These are phyloP conservation scores for Microtus ochrogaster DNA, from an alignment of 2,113 vertebrate species.

Conservation along the genomic window DNA sequence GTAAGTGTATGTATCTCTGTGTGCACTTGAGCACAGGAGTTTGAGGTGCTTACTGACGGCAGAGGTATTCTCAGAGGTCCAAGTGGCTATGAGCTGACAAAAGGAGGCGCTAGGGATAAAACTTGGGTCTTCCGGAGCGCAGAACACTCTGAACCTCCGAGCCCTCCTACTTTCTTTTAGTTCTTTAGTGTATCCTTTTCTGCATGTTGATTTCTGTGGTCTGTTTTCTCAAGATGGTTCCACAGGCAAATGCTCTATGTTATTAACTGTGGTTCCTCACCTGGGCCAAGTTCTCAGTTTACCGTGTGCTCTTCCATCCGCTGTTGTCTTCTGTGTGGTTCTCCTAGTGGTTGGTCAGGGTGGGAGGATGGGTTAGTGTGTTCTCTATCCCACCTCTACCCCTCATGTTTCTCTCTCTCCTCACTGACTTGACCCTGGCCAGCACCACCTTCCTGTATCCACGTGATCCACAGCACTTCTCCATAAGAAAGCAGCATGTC, in stretches of 20 bases:
- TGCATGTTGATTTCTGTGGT: not conserved
- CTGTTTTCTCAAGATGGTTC: not conserved
- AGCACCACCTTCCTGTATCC: fast-evolving
- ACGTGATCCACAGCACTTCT: not conserved
- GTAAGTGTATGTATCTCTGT: not conserved
- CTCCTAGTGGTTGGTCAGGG: not conserved
- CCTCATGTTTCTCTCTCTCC: not conserved
- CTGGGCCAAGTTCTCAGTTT: not conserved
- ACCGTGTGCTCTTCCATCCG: too few species aligned
- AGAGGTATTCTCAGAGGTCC: not conserved
- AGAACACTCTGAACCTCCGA: not conserved
- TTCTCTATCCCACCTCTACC: fast-evolving
- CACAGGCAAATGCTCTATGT: fast-evolving
- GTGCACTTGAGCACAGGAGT: not conserved
- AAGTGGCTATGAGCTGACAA: too few species aligned
- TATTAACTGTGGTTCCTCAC: not conserved
- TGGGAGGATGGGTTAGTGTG: fast-evolving
- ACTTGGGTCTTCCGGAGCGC: not conserved
- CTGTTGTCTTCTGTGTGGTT: not conserved
- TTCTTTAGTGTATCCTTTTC: not conserved
- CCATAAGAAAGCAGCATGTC: not conserved
- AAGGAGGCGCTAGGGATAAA: not conserved
- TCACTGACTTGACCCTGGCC: fast-evolving
- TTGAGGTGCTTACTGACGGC: not conserved
- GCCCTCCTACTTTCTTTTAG: not conserved